Percentiles rank a stretch among this genome's conserved stretches.
These are phyloP conservation scores for Steatocranus sp. DNA, from an alignment of 2,797 vertebrate species.

Conservation along the genomic window DNA sequence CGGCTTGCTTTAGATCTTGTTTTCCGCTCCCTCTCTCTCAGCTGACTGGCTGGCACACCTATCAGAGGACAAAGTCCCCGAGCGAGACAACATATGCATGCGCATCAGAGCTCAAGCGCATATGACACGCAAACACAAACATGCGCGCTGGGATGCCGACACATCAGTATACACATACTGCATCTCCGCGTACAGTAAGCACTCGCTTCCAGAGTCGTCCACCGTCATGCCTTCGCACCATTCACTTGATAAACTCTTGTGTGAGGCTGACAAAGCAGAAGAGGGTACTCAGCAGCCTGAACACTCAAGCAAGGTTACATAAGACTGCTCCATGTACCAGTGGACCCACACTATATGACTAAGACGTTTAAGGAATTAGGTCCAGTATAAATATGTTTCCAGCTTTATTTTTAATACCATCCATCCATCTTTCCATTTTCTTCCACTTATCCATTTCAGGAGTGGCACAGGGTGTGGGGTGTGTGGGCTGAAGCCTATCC, in stretches of 20 bases:
- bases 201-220: conserved; percentile 48
- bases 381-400: not conserved
- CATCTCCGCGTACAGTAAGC: not conserved
- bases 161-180: not conserved
- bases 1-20: conserved; percentile 38
- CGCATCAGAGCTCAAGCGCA: not conserved
- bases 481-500: not conserved
- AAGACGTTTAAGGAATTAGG: not conserved
- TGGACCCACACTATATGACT: not conserved
- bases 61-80: conserved; percentile 65
- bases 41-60: conserved; percentile 71
- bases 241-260: conserved; percentile 63
- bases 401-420: not conserved
- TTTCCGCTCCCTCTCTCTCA: conserved; percentile 48
- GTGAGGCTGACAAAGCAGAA: conserved; percentile 65
- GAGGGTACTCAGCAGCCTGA: conserved; percentile 68
- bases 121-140: conserved; percentile 28
- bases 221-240: conserved; percentile 43
- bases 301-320: conserved; percentile 53
- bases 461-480: not conserved
- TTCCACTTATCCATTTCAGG: not conserved
- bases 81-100: conserved; percentile 21
- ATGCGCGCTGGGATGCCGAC: not conserved
- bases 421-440: not conserved
- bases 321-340: conserved; percentile 34